Conservation (phyloP, 2,888 invertebrate species). For the Smittia aterrima region DNA sequence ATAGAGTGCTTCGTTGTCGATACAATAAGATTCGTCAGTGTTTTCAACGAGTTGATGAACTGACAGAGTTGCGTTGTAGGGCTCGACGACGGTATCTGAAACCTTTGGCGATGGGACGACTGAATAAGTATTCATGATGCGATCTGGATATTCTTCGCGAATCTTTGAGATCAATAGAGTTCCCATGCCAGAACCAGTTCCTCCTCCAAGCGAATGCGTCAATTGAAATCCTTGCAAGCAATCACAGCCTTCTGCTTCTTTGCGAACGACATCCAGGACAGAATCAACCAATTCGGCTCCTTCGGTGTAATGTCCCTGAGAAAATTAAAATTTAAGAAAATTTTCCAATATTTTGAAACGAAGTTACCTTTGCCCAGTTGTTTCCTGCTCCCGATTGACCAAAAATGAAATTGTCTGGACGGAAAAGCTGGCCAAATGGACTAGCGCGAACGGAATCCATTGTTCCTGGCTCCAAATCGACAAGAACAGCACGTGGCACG, state of each 20-base stretch:
- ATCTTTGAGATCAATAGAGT: slow-evolving; percentile 77
- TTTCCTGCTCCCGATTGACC: slow-evolving; percentile 70
- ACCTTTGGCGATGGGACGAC: slow-evolving; percentile 80
- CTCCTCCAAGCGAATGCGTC: slow-evolving; percentile 77
- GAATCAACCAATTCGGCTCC: slow-evolving; percentile 83
- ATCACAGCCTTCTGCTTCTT: slow-evolving; percentile 89
- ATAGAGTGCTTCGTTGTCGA: slow-evolving; percentile 89
- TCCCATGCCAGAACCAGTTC: slow-evolving; percentile 78
- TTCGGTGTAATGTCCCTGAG: slow-evolving; percentile 82
- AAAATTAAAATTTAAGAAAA: not conserved
- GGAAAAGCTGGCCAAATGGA: slow-evolving; percentile 78
- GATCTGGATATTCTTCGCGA: slow-evolving; percentile 80
- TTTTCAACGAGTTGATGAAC: slow-evolving; percentile 87
- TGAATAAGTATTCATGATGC: slow-evolving; percentile 79
- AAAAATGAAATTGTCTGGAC: slow-evolving; percentile 87
- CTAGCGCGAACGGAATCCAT: slow-evolving; percentile 90
- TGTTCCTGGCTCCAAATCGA: slow-evolving; percentile 77
- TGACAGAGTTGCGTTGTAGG: slow-evolving; percentile 86
- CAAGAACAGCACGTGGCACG: slow-evolving; percentile 70
- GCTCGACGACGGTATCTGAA: slow-evolving; percentile 64
- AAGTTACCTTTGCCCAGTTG: slow-evolving; percentile 60
- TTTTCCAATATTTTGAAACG: not conserved
- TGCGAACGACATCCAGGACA: slow-evolving; percentile 78
- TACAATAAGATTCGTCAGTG: slow-evolving; percentile 87
- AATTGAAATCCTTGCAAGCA: slow-evolving; percentile 74